A percentile compares a stretch with the other conserved stretches of the same genome.
Conservation (phyloP, 2,113 vertebrate genomes). For the Potamarius usumacintae region DNA sequence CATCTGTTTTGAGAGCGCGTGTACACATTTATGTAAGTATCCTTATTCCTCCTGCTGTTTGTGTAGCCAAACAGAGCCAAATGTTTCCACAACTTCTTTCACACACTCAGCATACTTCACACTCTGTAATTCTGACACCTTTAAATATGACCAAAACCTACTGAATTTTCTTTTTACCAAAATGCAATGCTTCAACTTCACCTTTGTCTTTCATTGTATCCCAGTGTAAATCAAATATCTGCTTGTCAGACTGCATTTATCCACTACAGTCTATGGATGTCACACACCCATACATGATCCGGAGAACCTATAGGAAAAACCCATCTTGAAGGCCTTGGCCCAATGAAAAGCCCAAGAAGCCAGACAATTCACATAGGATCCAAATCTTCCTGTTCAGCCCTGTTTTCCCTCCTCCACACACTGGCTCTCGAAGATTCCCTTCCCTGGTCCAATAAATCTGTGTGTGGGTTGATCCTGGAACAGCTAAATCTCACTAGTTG, state of each 20-base stretch:
- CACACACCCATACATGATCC: constrained; percentile 33
- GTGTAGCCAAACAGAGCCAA: not conserved
- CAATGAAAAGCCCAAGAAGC: constrained; percentile 28
- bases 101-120: constrained; percentile 17
- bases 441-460: constrained; percentile 56
- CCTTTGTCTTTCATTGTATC: not conserved
- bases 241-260: constrained; percentile 17
- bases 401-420: constrained; percentile 33
- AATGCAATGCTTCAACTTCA: not conserved
- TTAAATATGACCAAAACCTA: constrained; percentile 6
- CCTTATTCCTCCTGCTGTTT: not conserved
- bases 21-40: not conserved
- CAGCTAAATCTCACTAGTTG: constrained; percentile 28
- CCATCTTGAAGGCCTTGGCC: constrained; percentile 38
- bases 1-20: not conserved
- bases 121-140: constrained; percentile 14
- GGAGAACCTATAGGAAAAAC: constrained; percentile 35
- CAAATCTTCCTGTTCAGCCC: constrained; percentile 57
- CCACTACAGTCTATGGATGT: constrained; percentile 43
- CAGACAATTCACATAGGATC: constrained; percentile 57
- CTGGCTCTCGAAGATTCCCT: constrained; percentile 38
- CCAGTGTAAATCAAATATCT: not conserved
- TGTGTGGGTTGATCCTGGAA: constrained; percentile 50
- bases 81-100: constrained; percentile 3
- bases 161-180: not conserved